A percentile compares a stretch with the other conserved stretches of the same genome.
phyloP scores from a whole-genome alignment of 2,888 invertebrate genomes.

The Boloria euphrosyne region DNA sequence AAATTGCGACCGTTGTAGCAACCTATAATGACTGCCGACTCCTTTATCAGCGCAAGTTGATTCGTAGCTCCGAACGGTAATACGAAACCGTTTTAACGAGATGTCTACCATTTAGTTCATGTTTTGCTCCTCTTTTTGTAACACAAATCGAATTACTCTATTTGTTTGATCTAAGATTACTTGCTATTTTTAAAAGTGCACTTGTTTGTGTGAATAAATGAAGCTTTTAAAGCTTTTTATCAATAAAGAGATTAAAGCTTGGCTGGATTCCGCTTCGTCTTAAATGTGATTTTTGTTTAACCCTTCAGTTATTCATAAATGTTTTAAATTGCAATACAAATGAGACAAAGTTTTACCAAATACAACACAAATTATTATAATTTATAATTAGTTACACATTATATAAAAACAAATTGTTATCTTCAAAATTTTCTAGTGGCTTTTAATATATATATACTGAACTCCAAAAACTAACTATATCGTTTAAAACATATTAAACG shows the following conservation, averaged over 20 bases:
- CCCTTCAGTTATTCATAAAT: too few relatives aligned
- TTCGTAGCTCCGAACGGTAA: conserved; percentile 40
- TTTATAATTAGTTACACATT: too few relatives aligned
- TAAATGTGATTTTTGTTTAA: not conserved
- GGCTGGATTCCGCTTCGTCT: not conserved
- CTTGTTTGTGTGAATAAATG: conserved; percentile 29
- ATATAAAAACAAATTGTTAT: too few relatives aligned
- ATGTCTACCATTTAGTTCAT: conserved; percentile 38
- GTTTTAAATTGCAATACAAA: too few relatives aligned
- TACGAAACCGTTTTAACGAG: conserved; percentile 42
- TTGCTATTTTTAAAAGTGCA: conserved; percentile 35
- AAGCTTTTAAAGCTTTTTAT: conserved; percentile 20
- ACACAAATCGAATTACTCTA: conserved; percentile 38
- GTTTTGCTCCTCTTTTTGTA: conserved; percentile 38
- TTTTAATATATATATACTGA: not conserved
- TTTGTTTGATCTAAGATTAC: conserved; percentile 39
- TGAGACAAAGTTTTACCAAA: too few relatives aligned
- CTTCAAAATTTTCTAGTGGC: too few relatives aligned
- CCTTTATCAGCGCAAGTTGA: conserved; percentile 30
- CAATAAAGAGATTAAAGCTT: not conserved
- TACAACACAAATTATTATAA: too few relatives aligned
- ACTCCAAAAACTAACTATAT: conserved; percentile 24
- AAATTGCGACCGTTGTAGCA: conserved; percentile 26
- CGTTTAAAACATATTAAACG: conserved; percentile 27
- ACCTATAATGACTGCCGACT: conserved; percentile 27